Conservation (phyloP, 64 coral and sea anemone genomes). For the Orbicella faveolata region DNA sequence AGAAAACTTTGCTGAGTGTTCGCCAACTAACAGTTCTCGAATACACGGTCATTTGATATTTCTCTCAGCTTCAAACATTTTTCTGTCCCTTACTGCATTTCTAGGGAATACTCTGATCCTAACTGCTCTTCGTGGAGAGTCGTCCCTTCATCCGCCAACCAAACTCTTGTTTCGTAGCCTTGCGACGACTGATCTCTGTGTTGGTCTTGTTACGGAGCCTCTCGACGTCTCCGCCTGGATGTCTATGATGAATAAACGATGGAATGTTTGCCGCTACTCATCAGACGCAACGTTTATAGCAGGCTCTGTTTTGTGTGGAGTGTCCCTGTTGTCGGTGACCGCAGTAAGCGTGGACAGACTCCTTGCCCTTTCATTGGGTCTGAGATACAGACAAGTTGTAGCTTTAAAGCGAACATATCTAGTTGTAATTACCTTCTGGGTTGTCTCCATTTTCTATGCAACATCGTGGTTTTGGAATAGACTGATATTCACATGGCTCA, state of each 20-base stretch:
- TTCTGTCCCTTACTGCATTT: neutral
- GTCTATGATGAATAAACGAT: neutral
- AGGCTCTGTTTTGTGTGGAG: neutral
- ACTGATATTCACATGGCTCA: neutral
- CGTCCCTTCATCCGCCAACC: neutral
- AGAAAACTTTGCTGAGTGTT: neutral
- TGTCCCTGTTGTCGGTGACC: conserved; percentile 7
- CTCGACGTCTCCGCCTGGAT: neutral
- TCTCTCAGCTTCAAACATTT: neutral
- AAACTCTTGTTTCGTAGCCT: neutral
- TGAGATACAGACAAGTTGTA: conserved; percentile 5
- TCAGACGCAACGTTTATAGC: neutral
- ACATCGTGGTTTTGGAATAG: neutral
- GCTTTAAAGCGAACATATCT: neutral
- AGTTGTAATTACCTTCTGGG: neutral
- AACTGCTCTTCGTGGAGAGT: neutral
- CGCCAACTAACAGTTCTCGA: neutral
- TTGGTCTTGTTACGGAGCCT: neutral
- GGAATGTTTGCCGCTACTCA: neutral
- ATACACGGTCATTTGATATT: neutral
- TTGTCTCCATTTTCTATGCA: neutral
- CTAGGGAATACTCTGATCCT: neutral
- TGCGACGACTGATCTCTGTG: neutral
- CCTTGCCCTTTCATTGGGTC: neutral
- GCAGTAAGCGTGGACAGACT: conserved; percentile 14